Percentiles rank a stretch among this genome's conserved stretches.
These are phyloP conservation scores for Aphaenogaster floridana DNA, from an alignment of 1,140 invertebrate species.

Conservation along the genomic window DNA sequence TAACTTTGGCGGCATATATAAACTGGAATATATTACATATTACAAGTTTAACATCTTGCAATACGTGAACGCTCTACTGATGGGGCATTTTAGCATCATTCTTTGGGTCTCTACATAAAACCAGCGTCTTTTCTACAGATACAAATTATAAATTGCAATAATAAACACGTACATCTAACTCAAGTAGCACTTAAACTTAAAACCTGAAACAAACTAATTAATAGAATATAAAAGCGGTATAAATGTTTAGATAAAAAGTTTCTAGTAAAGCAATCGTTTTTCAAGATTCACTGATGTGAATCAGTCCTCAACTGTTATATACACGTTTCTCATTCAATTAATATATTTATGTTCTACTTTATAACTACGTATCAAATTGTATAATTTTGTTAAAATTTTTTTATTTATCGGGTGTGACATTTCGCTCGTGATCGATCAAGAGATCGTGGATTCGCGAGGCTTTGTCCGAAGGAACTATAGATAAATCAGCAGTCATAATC, in stretches of 20 bases:
- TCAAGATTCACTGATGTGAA: not conserved
- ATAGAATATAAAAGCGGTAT: not conserved
- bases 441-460: not conserved
- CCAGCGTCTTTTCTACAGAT: not conserved
- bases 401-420: not conserved
- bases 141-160: not conserved
- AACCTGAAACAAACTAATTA: not conserved
- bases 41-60: conserved; percentile 5
- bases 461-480: not conserved
- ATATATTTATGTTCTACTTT: conserved; percentile 14
- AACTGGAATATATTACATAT: conserved; percentile 3
- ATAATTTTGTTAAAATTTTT: not conserved
- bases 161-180: not conserved
- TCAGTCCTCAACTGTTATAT: not conserved
- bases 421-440: not conserved
- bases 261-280: not conserved
- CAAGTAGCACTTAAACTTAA: not conserved
- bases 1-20: not conserved
- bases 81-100: not conserved
- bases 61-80: not conserved
- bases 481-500: not conserved
- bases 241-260: not conserved
- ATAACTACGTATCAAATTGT: not conserved
- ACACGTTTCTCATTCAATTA: not conserved
- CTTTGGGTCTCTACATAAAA: not conserved